Percentiles rank a stretch among this genome's conserved stretches.
These are phyloP conservation scores for Cephus pygmeus DNA, from an alignment of 2,888 invertebrate species.

Conservation along the genomic window DNA sequence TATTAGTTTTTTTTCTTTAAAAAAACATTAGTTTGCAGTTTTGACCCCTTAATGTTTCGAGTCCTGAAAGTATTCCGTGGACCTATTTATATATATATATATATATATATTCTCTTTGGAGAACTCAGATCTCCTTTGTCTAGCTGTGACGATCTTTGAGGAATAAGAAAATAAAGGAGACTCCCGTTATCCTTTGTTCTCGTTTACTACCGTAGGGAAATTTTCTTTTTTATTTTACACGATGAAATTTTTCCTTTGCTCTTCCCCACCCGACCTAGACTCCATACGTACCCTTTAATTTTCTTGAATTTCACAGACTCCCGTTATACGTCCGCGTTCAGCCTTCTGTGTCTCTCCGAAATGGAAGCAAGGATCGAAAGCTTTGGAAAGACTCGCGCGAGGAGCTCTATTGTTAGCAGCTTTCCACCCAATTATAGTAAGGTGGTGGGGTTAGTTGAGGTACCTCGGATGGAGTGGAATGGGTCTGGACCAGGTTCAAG, in stretches of 20 bases:
- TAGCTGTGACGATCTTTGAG: neutral
- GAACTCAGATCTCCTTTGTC: neutral
- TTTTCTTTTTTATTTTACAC: neutral
- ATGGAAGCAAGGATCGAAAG: neutral
- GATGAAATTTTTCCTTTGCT: neutral
- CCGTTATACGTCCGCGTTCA: neutral
- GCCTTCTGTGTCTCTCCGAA: neutral
- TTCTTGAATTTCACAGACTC: neutral
- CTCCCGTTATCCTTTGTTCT: neutral
- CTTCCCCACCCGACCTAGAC: neutral
- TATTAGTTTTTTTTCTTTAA: too few relatives aligned
- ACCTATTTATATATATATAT: too few relatives aligned
- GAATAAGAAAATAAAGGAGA: neutral
- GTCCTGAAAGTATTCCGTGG: too few relatives aligned
- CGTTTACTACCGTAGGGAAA: neutral
- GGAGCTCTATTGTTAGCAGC: constrained; percentile 36
- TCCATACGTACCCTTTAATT: neutral
- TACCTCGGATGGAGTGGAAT: neutral
- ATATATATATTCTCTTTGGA: neutral
- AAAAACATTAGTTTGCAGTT: too few relatives aligned
- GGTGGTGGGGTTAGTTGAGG: constrained; percentile 22
- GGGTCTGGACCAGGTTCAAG: neutral
- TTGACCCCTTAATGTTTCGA: too few relatives aligned
- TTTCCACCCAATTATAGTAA: constrained; percentile 40
- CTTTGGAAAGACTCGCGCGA: constrained; percentile 2